Evolutionary conservation across 2,113 vertebrate genomes (phyloP), one percentile per base, ranked within the genome.

Genomic region (Condylura cristata): DNA sequence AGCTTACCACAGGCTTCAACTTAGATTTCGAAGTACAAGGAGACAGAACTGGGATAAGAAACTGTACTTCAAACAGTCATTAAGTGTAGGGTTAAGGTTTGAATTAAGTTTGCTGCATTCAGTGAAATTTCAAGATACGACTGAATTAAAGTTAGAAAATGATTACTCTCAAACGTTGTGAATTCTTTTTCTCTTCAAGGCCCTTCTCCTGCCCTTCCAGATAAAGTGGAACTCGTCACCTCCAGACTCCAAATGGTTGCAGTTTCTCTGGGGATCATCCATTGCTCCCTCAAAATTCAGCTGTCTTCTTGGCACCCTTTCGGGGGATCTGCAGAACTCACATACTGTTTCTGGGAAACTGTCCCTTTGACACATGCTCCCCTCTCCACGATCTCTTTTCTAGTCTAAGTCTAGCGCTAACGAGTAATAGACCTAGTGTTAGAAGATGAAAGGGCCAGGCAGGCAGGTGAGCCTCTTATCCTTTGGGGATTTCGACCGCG

Each of bases 81-180:
- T 78, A 83, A 20, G 30, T 70, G 6, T 26, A 84, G 10, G 46
- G 20, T 76, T 56, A 58, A 56, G 39, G 79, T 56, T 28, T 89
- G 63, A 84, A 46, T 79, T 37, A 48, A 71, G 26, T 32, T 51
- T 87, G 46, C 51, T 30, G 17, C 70, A n/a, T 44, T 11, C 60
- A 82, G 68, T 76, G 60, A 82, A 87, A 91, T 70, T 76, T 88
- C 30, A 76, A 51, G 32, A 24, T 41, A 30, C 37, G 30, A 32
- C 8, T 63, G 41, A 79, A 34, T 78, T 68, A 39, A 94, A 85
- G 65, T 72, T 86, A 65, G 56, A 78, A 84, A 92, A n/a, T 39
- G 6, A 89, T 41, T 79, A 92, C 58, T 79, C 18, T 8, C 76
- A 82, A 37, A 53, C 56, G 11, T n/a, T 37, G 26, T 44, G 46